phyloP scores from a whole-genome alignment of 2,113 vertebrate genomes.

The Anolis sagrei region DNA sequence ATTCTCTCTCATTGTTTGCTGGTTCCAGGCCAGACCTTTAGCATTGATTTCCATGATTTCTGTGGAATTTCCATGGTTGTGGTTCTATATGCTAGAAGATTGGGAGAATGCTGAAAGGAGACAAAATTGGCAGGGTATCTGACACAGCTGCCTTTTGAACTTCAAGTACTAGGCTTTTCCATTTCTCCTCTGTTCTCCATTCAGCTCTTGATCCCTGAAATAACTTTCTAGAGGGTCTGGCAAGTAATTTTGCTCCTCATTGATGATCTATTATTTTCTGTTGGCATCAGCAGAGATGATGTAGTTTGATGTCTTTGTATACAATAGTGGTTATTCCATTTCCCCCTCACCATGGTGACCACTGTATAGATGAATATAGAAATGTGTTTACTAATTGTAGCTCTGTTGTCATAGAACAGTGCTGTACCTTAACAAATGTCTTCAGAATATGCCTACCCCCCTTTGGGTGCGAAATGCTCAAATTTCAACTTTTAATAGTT shows the following conservation, averaged over 20 bases:
- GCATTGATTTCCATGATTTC: neutral
- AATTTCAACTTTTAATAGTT: neutral
- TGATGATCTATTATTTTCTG: neutral
- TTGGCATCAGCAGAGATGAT: neutral
- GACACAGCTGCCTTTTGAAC: slow-evolving; percentile 47
- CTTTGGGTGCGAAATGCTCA: neutral
- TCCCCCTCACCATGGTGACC: neutral
- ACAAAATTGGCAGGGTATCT: neutral
- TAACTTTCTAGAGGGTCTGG: neutral
- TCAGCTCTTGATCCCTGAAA: neutral
- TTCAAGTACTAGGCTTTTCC: slow-evolving; percentile 13
- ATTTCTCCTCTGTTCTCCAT: neutral
- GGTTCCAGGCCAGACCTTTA: slow-evolving; percentile 7
- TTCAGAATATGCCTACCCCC: neutral
- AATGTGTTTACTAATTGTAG: neutral
- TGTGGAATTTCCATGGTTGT: neutral
- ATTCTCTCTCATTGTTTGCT: neutral
- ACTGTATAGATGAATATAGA: neutral
- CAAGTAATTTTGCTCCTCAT: fast-evolving
- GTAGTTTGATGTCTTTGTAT: neutral
- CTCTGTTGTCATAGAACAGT: neutral
- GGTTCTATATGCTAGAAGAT: neutral
- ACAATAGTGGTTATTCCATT: neutral
- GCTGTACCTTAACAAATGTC: neutral
- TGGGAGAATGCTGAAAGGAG: neutral